A percentile compares a stretch with the other conserved stretches of the same genome.
Conservation (phyloP, 23 tunicate species). For the Halocynthia roretzi region DNA sequence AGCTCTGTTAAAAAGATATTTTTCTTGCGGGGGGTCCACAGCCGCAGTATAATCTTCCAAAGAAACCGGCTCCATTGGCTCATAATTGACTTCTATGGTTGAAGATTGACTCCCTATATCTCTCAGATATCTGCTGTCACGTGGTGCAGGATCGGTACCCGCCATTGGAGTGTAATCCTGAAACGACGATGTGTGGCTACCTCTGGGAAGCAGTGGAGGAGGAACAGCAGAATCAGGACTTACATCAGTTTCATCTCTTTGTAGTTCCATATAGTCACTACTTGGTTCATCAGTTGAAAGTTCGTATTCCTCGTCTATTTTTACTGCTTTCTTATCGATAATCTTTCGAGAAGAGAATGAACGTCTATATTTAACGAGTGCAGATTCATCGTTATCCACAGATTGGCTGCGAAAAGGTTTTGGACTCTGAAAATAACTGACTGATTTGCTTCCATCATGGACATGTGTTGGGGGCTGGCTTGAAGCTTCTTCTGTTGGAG, state of each 20-base stretch:
- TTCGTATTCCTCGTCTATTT: neutral
- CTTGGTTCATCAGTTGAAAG: no score
- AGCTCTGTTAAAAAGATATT: neutral
- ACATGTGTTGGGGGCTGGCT: neutral
- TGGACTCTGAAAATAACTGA: constrained; percentile 17
- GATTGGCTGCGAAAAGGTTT: constrained; percentile 24
- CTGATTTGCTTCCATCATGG: neutral
- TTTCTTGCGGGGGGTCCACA: constrained; percentile 13
- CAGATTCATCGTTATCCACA: neutral
- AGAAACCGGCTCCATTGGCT: constrained; percentile 7
- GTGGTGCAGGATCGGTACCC: neutral
- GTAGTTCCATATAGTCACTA: neutral
- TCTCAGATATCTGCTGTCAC: neutral
- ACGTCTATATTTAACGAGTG: neutral
- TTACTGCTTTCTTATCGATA: neutral
- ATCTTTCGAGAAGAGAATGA: neutral
- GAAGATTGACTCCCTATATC: neutral
- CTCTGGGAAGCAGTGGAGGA: constrained; percentile 20
- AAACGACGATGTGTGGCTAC: neutral
- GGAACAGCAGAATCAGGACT: constrained; percentile 17
- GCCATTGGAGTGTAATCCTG: constrained; percentile 28
- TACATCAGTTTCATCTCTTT: neutral
- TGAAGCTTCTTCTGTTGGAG: neutral
- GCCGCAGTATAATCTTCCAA: constrained; percentile 19
- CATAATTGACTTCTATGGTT: neutral